A percentile compares a stretch with the other conserved stretches of the same genome.
Evolutionary conservation across 2,888 invertebrate species (phyloP).

Genomic region (Leptopilina syphax): DNA sequence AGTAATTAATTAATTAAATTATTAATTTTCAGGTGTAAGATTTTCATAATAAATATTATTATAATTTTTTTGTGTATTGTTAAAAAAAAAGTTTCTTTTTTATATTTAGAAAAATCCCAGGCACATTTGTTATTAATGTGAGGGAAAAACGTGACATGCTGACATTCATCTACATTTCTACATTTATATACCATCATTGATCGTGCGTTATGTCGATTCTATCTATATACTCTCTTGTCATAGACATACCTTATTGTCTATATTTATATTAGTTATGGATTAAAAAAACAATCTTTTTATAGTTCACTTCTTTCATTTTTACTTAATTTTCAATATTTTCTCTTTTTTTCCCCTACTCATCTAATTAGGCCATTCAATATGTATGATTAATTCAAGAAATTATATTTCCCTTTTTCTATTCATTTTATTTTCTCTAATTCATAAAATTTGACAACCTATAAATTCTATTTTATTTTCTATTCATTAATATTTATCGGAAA

Average conservation of each 20-base stretch:
- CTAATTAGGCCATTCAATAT: too few relatives aligned
- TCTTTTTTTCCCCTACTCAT: too few relatives aligned
- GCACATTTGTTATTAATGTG: conserved; percentile 23
- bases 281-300: background rate
- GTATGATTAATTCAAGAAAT: too few relatives aligned
- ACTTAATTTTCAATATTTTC: background rate
- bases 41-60: background rate
- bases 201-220: conserved; percentile 40
- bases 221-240: conserved; percentile 26
- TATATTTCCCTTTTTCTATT: too few relatives aligned
- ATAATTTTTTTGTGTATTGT: conserved; percentile 29
- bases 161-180: conserved; percentile 65
- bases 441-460: too few relatives aligned
- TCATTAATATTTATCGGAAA: too few relatives aligned
- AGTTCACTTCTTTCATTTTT: background rate
- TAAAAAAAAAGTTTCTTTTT: background rate
- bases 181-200: conserved; percentile 44
- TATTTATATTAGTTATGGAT: conserved; percentile 4
- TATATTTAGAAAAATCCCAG: background rate
- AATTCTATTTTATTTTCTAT: too few relatives aligned
- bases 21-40: background rate
- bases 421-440: too few relatives aligned
- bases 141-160: conserved; percentile 59
- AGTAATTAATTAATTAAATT: too few relatives aligned
- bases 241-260: conserved; percentile 12